Evolutionary conservation across 2,113 vertebrate genomes (phyloP).

Genomic region (Leptodactylus fuscus): DNA sequence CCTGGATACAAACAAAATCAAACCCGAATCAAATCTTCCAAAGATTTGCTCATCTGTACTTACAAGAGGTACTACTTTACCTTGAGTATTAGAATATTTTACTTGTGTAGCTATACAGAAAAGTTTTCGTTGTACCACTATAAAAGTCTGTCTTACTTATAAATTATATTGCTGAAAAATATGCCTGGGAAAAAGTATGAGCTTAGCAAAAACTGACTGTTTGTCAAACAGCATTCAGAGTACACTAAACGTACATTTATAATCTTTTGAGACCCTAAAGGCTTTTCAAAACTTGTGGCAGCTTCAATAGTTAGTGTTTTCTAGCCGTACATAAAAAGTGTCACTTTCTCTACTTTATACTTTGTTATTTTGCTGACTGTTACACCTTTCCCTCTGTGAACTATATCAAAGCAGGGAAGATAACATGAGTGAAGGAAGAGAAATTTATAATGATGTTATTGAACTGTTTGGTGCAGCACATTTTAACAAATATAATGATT

Average conservation of each 20-base stretch:
- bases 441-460: conserved; percentile 59
- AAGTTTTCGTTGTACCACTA: neutral
- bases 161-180: conserved; percentile 25
- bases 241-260: conserved; percentile 54
- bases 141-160: neutral
- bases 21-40: too few relatives aligned
- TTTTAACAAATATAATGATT: conserved; percentile 61
- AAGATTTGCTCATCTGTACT: too few relatives aligned
- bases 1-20: too few relatives aligned
- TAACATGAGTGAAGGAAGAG: conserved; percentile 53
- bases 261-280: conserved; percentile 60
- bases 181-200: conserved; percentile 33
- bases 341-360: conserved; percentile 52
- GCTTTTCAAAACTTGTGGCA: conserved; percentile 57
- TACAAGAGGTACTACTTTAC: too few relatives aligned
- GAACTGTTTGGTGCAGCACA: conserved; percentile 58
- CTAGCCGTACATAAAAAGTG: conserved; percentile 56
- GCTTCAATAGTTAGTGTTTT: conserved; percentile 56
- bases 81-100: neutral
- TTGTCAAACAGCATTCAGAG: conserved; percentile 54
- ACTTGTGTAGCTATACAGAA: neutral
- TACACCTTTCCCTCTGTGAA: conserved; percentile 57
- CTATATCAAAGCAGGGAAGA: conserved; percentile 56
- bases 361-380: conserved; percentile 58
- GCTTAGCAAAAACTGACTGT: conserved; percentile 52